Percentiles rank a stretch among this genome's conserved stretches.
Conservation (phyloP, 2,113 vertebrate genomes). For the Phylloscopus trochiloides region DNA sequence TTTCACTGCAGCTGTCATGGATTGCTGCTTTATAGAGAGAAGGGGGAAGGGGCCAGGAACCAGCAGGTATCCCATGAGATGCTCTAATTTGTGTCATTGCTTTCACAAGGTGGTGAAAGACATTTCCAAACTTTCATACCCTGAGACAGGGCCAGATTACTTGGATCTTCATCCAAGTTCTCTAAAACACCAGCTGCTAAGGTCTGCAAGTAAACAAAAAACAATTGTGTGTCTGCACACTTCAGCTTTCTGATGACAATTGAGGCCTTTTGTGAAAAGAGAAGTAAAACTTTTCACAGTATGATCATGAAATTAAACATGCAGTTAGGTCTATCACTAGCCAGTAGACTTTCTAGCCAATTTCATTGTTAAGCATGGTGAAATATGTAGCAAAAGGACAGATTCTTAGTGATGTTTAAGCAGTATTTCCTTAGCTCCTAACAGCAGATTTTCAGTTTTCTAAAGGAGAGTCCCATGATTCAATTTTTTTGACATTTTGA, state of each 20-base stretch:
- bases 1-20: neutral
- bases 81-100: neutral
- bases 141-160: neutral
- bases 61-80: neutral
- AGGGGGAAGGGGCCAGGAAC: neutral
- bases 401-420: neutral
- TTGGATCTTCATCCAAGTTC: neutral
- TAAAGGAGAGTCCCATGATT: neutral
- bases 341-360: neutral
- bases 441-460: neutral
- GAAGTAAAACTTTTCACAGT: neutral
- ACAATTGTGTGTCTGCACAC: rapidly evolving
- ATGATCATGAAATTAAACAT: neutral
- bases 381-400: neutral
- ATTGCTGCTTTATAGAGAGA: neutral
- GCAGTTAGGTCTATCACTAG: neutral
- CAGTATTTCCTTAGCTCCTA: neutral
- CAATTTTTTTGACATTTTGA: neutral
- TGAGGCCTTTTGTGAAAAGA: rapidly evolving
- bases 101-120: neutral
- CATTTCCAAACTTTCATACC: neutral
- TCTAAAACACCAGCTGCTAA: neutral
- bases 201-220: neutral
- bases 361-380: neutral
- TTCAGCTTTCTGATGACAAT: neutral